Base-by-base conservation (phyloP, 2,888 invertebrate genomes). In the Steinernema carpocapsae region DNA sequence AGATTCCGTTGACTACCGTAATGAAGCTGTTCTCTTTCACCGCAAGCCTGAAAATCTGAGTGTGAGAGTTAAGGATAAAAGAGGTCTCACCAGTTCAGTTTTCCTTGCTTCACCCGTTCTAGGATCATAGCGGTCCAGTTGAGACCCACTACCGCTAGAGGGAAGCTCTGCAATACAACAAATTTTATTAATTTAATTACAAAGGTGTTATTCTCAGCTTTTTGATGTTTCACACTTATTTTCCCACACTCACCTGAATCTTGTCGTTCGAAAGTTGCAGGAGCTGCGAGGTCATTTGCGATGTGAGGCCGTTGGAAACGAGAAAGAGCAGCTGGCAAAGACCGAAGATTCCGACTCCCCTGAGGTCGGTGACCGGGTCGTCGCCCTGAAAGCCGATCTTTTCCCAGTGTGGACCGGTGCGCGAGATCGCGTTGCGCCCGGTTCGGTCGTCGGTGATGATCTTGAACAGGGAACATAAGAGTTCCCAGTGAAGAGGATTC, bases 321-420 rank as follows among this genome's bases (percentile, higher is more conserved):
- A 91, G 84, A 79, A 88, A 87, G n/a, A 90, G 84, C 2, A 90
- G 83, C 76, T 90, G 89, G 43, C 90, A 76, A 32, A 91, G 84
- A 0, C 90, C 90, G 70, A 90, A 86, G 77, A 90, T 84, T 6
- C 91, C 91, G 32, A 88, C 89, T 14, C 90, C 90, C 72, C 91
- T 85, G 22, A 91, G 85, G 84, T 91, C 91, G 24, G 91, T 90
- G 12, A 89, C 88, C 70, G 91, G 91, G 84, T 91, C 90, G 70
- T 85, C 88, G 10, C 90, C 89, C 64, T 91, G 91, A 83, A 91
- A 91, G 17, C 91, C 91, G 74, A 91, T 89, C 56, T 88, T 88
- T 81, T 91, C 90, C 91, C 91, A 91, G 81, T 91, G 91, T 59
- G 84, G 82, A 12, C 91, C 91, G 29, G 48, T 76, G 32, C 79